Base-by-base conservation (phyloP, 2,113 vertebrate genomes). In the Polypterus senegalus region DNA sequence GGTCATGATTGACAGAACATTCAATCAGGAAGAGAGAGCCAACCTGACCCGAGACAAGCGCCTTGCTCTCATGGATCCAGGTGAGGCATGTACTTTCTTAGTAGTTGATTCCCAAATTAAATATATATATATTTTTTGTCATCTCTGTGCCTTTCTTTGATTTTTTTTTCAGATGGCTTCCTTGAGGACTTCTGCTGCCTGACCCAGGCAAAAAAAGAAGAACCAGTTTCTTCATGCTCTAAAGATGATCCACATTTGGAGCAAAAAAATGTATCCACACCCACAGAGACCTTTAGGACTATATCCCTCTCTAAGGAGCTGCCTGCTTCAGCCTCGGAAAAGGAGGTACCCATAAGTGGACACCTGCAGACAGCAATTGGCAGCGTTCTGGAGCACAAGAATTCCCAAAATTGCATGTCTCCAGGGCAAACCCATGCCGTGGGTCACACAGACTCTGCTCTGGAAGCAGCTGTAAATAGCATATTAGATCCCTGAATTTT, bases 401-500 rank as follows among this genome's bases (percentile, higher is more conserved):
- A 86, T 73, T 73, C 81, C 10, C 88, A 83, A 73, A 89, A 84
- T 58, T 82, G 74, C 71, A 71, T 80, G 73, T 78, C 87, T 69
- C 81, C 86, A 66, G 85, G 84, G 73, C 86, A 86, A 78, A 76
- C 77, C 65, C 89, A 92, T 65, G 77, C 87, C 60, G 75, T 83
- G 53, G 79, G 86, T 52, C 93, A 98, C 80, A 91, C 92, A 7
- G 96, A 98, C 85, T 96, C 93, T 63, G 89, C 95, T 83, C 87
- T 98, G 68, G 96, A 98, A 90, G 96, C 96, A 57, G 96, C 96
- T 72, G 94, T 98, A 84, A 98, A 98, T 89, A 98, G 96, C 89
- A 98, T 98, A 79, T 80, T 98, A 77, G 93, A 98, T 27, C 27
- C 27, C 27, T 27, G 27, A 27, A 27, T 27, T 27, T 27, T 27